phyloP scores from a whole-genome alignment of 2,888 invertebrate species.

The Cheilosia variabilis region DNA sequence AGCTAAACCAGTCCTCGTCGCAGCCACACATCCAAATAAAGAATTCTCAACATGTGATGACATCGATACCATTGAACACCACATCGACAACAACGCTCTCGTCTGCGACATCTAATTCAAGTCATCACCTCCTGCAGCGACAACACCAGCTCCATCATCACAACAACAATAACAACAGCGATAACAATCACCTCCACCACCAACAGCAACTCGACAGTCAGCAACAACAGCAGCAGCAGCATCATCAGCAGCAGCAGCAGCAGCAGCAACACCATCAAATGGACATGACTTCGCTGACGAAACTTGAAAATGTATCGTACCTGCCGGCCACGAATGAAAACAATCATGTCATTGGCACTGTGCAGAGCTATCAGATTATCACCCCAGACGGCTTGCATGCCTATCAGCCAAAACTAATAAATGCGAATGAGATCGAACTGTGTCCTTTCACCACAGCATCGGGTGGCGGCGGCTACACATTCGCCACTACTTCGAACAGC shows the following conservation, averaged over 20 bases:
- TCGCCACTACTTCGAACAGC: slow-evolving; percentile 54
- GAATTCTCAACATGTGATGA: slow-evolving; percentile 71
- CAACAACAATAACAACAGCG: not conserved
- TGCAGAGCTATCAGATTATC: slow-evolving; percentile 82
- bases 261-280: slow-evolving; percentile 78
- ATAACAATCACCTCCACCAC: slow-evolving; percentile 49
- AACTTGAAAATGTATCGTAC: slow-evolving; percentile 82
- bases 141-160: slow-evolving; percentile 52
- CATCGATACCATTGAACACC: slow-evolving; percentile 74
- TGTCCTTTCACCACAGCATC: slow-evolving; percentile 80
- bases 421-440: slow-evolving; percentile 77
- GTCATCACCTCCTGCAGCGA: slow-evolving; percentile 38
- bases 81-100: slow-evolving; percentile 66
- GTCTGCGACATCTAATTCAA: slow-evolving; percentile 59
- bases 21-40: slow-evolving; percentile 78
- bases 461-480: slow-evolving; percentile 57
- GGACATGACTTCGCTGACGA: slow-evolving; percentile 77
- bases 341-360: slow-evolving; percentile 81
- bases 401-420: slow-evolving; percentile 78
- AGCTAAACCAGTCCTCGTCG: slow-evolving; percentile 77
- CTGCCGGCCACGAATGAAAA: slow-evolving; percentile 80
- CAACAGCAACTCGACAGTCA: slow-evolving; percentile 76
- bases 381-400: slow-evolving; percentile 82
- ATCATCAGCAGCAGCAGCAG: slow-evolving; percentile 57
- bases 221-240: slow-evolving; percentile 74